Base-by-base conservation (phyloP, 2,888 invertebrate species). In the Hirtodrosophila confusa region DNA sequence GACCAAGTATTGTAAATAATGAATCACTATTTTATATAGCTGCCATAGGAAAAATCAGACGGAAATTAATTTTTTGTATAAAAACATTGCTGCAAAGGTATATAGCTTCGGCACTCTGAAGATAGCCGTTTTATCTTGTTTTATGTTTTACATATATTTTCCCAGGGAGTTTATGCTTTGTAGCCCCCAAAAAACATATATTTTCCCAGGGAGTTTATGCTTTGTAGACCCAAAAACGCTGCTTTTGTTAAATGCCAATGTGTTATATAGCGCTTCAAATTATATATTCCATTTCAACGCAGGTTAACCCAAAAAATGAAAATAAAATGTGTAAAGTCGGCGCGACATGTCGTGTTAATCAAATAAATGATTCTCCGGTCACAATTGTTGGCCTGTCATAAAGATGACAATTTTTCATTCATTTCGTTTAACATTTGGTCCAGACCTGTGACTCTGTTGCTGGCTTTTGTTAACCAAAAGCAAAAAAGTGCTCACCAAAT, bases 301-400 rank as follows among this genome's bases (percentile, higher is more conserved):
- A 31, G 7, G 10, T 36, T 43, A 33, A 63, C 65, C 31, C 31
- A 40, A 12, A 45, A 49, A 23, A 55, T 24, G 33, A 37, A 55
- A 56, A 37, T 31, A 12, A 40, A 35, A 62, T 51, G 50, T 45
- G 33, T 41, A 58, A 54, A 45, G 50, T 35, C 36, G 41, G 23
- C 58, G 58, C 49, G 39, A 45, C 40, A 45, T 33, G 47, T 56
- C 68, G 24, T 50, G 58, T 43, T 74, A 67, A 77, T 86, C 75
- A 86, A 77, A 86, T 77, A 68, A 86, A 74, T 69, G 78, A 86
- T 61, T 48, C 47, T 36, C 39, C 49, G 31, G 4, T 48, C 40
- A 36, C 41, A 29, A 39, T 40, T 33, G 55, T 29, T 60, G 65
- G 36, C 48, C 61, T 64, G 64, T 64, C 72, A 80, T 67, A 78